Percentiles rank a stretch among this genome's conserved stretches.
phyloP scores from a whole-genome alignment of 1,140 invertebrate genomes.

The Aphelenchoides fujianensis region DNA sequence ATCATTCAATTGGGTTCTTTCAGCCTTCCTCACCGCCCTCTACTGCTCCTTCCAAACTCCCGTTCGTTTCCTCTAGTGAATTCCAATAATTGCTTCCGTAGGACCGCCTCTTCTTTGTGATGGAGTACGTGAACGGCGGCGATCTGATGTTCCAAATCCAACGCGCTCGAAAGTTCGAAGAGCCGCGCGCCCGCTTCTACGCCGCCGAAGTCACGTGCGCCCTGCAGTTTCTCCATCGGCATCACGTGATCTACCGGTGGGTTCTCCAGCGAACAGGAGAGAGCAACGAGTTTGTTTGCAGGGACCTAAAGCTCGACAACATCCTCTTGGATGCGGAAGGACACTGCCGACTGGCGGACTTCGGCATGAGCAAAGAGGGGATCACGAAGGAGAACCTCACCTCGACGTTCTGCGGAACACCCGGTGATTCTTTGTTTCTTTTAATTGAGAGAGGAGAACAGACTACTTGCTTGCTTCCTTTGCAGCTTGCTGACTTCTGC shows the following conservation, averaged over 20 bases:
- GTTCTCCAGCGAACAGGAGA: no score
- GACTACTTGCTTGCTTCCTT: background rate
- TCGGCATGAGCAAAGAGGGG: slow-evolving; percentile 98
- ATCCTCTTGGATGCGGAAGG: slow-evolving; percentile 93
- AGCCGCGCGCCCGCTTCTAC: slow-evolving; percentile 85
- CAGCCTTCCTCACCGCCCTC: slow-evolving; percentile 93
- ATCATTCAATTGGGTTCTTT: no score
- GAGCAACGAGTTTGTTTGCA: slow-evolving; percentile 64
- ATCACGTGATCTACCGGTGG: slow-evolving; percentile 86
- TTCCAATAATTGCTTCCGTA: no score
- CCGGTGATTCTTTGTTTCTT: background rate
- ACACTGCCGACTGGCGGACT: slow-evolving; percentile 95
- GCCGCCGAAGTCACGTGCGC: slow-evolving; percentile 92
- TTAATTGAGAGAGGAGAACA: slow-evolving; percentile 1
- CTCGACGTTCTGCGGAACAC: slow-evolving; percentile 92
- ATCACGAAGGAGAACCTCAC: slow-evolving; percentile 91
- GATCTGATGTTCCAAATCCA: slow-evolving; percentile 99
- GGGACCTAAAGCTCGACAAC: slow-evolving; percentile 86
- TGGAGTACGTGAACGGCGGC: slow-evolving; percentile 98
- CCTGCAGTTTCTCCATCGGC: slow-evolving; percentile 87
- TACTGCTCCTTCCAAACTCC: slow-evolving; percentile 97
- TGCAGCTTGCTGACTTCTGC: background rate
- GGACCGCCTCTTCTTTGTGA: slow-evolving; percentile 94
- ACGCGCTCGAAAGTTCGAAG: slow-evolving; percentile 83
- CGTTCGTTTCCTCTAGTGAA: no score